Base-by-base conservation (phyloP, 30 jellyfish, hydroid and myxozoan genomes). In the Cassiopea andromeda region DNA sequence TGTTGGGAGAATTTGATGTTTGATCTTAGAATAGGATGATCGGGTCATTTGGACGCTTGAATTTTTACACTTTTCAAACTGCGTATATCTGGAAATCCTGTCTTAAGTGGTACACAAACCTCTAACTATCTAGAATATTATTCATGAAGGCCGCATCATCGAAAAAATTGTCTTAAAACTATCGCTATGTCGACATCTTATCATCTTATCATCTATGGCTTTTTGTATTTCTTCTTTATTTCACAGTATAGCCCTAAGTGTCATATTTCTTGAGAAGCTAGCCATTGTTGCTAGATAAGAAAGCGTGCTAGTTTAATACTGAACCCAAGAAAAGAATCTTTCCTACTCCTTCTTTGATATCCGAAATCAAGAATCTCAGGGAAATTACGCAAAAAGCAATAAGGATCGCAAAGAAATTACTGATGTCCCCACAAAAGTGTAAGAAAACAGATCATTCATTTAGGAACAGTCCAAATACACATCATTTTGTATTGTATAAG, bases 21-120 rank as follows among this genome's bases (percentile, higher is more conserved):
- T 87, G 94, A 87, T 87, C 94, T 46, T 57, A 87, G 89, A 87
- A 72, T 71, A 83, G 84, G 84, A 83, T 83, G 69, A 8, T 73
- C 61, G 13, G 84, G 83, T 44, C 48, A 68, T 83, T 7, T 10
- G 43, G 38, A 3, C 79, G 79, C 57, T 70, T 14, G 1, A 38
- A 2, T 18, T 70, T 19, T 12, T 15, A 70, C 79, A 70, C 79
- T 70, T 70, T 70, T 70, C 50, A 3, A 70, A 70, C 79, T 7
- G 10, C 4, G 54, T 8, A 70, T 70, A 70, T 1, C 49, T 43
- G 1, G 50, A 43, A 43, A 18, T 19, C 4, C n/a, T 6, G 6
- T 54, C 4, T 1, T 19, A 70, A 27, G 38, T 49, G 71, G 48
- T n/a, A 14, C 48, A 44, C 18, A 48, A 18, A 48, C 18, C 17